These are phyloP conservation scores for Kuschelorhynchus macadamiae DNA, from an alignment of 2,888 invertebrate species.

Conservation along the genomic window DNA sequence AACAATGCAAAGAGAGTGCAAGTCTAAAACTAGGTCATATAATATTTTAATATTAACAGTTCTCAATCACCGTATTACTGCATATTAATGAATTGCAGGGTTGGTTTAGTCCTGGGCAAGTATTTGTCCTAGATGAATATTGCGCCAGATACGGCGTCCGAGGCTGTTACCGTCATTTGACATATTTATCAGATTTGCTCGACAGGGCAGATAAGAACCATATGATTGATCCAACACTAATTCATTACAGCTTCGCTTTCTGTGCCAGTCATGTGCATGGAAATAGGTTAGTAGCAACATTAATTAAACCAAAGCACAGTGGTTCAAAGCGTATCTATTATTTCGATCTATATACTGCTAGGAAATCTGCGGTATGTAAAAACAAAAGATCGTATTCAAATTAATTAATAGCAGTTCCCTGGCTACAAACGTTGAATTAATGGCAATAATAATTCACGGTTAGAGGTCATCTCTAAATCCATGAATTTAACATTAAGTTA, in stretches of 20 bases:
- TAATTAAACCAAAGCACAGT: slow-evolving; percentile 25
- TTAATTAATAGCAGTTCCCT: too few relatives aligned
- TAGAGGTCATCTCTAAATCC: too few relatives aligned
- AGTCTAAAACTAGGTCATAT: too few relatives aligned
- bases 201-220: slow-evolving; percentile 92
- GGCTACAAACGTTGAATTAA: too few relatives aligned
- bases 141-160: slow-evolving; percentile 98
- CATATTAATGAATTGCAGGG: slow-evolving; percentile 76
- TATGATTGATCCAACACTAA: slow-evolving; percentile 98
- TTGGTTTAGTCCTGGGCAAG: slow-evolving; percentile 99
- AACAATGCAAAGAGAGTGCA: too few relatives aligned
- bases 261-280: slow-evolving; percentile 99
- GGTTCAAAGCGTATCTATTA: slow-evolving; percentile 20
- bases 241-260: slow-evolving; percentile 99
- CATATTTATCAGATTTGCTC: slow-evolving; percentile 94
- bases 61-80: too few relatives aligned
- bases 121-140: slow-evolving; percentile 98
- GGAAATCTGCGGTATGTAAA: too few relatives aligned
- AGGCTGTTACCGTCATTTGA: slow-evolving; percentile 96
- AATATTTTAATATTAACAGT: too few relatives aligned
- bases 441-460: too few relatives aligned
- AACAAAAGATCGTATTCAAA: too few relatives aligned
- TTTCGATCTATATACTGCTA: neutral
- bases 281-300: slow-evolving; percentile 81
- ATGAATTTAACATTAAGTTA: too few relatives aligned